Conservation (phyloP, 2,797 vertebrate species). For the Botia almorhae region DNA sequence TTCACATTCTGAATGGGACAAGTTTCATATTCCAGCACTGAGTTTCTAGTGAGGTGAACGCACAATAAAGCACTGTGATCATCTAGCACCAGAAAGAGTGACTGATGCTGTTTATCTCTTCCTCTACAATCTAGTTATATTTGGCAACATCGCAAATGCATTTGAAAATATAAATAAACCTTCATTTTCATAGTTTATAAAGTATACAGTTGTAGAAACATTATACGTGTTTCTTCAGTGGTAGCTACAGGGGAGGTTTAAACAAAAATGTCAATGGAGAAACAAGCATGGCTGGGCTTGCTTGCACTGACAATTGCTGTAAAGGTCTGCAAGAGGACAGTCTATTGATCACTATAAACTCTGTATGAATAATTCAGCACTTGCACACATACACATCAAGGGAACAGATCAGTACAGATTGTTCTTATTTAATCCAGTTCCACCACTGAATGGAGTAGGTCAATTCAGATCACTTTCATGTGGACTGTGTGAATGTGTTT, state of each 20-base stretch:
- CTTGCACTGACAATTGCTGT: slow-evolving; percentile 3
- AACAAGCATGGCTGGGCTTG: background rate
- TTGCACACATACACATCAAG: background rate
- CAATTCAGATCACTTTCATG: background rate
- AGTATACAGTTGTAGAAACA: no score
- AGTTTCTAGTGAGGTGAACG: slow-evolving; percentile 61
- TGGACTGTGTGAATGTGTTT: background rate
- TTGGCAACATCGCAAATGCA: no score
- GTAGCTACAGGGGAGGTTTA: no score
- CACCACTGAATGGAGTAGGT: background rate
- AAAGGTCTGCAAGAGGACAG: slow-evolving; percentile 18
- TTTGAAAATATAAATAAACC: background rate
- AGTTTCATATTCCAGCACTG: slow-evolving; percentile 67
- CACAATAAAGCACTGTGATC: slow-evolving; percentile 70
- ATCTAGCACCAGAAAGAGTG: slow-evolving; percentile 32
- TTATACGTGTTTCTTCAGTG: no score
- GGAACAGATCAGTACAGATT: background rate
- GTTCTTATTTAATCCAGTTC: slow-evolving; percentile 25
- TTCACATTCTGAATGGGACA: slow-evolving; percentile 69
- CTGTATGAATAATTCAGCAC: slow-evolving; percentile 19
- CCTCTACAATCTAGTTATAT: slow-evolving; percentile 23
- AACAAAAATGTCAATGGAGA: background rate
- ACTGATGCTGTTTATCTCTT: slow-evolving; percentile 52
- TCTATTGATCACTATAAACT: slow-evolving; percentile 16
- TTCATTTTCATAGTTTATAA: no score